A percentile compares a stretch with the other conserved stretches of the same genome.
These are phyloP conservation scores for Sinocyclocheilus rhinocerous DNA, from an alignment of 2,113 vertebrate genomes.

Conservation along the genomic window DNA sequence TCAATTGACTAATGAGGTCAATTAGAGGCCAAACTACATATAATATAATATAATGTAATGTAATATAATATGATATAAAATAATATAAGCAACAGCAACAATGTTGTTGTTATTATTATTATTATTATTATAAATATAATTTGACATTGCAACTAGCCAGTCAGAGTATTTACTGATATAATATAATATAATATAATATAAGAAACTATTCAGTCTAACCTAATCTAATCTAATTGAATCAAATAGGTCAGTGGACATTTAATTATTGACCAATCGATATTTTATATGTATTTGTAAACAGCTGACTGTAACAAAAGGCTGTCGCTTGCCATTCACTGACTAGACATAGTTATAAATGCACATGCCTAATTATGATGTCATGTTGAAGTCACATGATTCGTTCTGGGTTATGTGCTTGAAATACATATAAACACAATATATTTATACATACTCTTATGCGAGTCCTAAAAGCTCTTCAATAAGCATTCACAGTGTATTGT, in stretches of 20 bases:
- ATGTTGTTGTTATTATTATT: not conserved
- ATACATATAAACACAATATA: not conserved
- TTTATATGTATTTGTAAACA: not conserved
- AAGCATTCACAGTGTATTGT: slow-evolving; percentile 5
- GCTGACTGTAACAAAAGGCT: not conserved
- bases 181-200: not conserved
- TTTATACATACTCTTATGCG: not conserved
- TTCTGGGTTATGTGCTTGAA: not conserved
- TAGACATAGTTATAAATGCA: not conserved
- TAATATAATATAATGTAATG: not conserved
- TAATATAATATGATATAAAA: not conserved
- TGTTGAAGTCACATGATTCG: not conserved
- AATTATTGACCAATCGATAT: too few relatives aligned
- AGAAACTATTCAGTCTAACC: not conserved
- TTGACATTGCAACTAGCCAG: not conserved
- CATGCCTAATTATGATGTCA: not conserved
- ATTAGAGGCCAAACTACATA: too few relatives aligned
- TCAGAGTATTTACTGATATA: not conserved
- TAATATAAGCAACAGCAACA: not conserved
- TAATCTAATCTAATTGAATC: too few relatives aligned
- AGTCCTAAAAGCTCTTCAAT: slow-evolving; percentile 26
- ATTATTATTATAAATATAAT: not conserved
- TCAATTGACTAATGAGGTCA: not conserved
- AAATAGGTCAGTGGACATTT: too few relatives aligned
- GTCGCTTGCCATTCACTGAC: not conserved